Base-by-base conservation (phyloP, 2,888 invertebrate genomes). In the Dryococelus australis region DNA sequence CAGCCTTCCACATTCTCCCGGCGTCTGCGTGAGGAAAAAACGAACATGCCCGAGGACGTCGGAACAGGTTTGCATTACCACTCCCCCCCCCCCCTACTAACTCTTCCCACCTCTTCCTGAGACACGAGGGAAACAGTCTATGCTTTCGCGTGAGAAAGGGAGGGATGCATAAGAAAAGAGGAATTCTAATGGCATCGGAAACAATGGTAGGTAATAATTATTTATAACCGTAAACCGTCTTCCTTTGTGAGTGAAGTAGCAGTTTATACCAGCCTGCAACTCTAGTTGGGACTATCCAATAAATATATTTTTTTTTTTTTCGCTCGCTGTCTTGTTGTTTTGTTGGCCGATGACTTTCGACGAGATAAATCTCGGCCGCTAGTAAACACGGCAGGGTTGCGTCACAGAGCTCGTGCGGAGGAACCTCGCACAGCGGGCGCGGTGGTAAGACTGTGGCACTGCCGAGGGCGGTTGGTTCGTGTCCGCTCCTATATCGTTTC, bases 201-300 rank as follows among this genome's bases (percentile, higher is more conserved):
- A 65, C 65, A 65, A 65, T 65, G 65, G 65, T 65, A 65, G 65
- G 65, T 65, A 65, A 65, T 65, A 65, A 24, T 65, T 65, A 65
- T 65, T 65, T 65, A 65, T 65, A 65, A 65, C 65, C 6, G 65
- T 65, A 12, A 65, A 1, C 65, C 8, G 1, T n/a, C 65, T n/a
- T 8, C 24, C 65, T 65, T n/a, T 6, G 65, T 65, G 65, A 24
- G 20, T 65, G 65, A n/a, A 65, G 65, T 65, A 65, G 65, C 65
- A n/a, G 65, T n/a, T 35, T 65, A 65, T n/a, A 1, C 65, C 51
- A 6, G 24, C 65, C n/a, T 65, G 65, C n/a, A 65, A 20, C 20
- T 0, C 20, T 0, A 24, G 0, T 8, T 8, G 65, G 2, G 65
- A 47, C 10, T 47, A 10, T 13, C 47, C 47, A 47, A 47, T 6